Percentiles rank a stretch among this genome's conserved stretches.
Conservation (phyloP, 2,797 vertebrate species). For the Rallus crepitans region DNA sequence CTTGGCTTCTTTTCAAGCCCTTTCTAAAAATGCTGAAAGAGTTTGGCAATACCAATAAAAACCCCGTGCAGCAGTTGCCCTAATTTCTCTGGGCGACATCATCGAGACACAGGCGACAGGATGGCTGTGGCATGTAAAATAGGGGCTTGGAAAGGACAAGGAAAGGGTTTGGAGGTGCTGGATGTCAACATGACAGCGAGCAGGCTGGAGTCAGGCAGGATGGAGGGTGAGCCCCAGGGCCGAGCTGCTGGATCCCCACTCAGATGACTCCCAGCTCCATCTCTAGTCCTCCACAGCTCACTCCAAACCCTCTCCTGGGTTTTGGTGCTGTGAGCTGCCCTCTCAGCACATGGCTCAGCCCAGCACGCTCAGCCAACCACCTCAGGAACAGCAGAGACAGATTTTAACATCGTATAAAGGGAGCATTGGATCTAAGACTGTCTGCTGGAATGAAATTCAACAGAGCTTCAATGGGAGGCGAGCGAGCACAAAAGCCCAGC, state of each 20-base stretch:
- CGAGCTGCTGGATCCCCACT: background rate
- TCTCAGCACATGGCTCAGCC: background rate
- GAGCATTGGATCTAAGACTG: rapidly evolving
- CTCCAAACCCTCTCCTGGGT: background rate
- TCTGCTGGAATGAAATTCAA: background rate
- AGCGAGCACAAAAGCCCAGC: background rate
- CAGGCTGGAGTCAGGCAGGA: background rate
- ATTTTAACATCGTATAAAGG: background rate
- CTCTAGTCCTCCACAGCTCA: background rate
- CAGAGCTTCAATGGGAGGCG: background rate
- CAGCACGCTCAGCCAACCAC: rapidly evolving
- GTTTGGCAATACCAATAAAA: conserved; percentile 55
- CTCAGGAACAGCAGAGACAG: rapidly evolving
- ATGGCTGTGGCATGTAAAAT: conserved; percentile 23
- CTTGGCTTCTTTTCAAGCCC: conserved; percentile 46
- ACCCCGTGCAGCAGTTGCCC: conserved; percentile 27
- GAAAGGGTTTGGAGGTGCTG: background rate
- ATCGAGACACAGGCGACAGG: background rate
- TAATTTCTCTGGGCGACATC: background rate
- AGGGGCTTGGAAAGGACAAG: background rate
- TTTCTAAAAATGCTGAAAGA: conserved; percentile 49
- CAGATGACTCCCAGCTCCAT: background rate
- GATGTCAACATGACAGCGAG: background rate
- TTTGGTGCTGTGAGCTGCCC: rapidly evolving
- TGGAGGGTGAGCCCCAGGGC: rapidly evolving